These are phyloP conservation scores for Druceiella hillmani DNA, from an alignment of 2,888 invertebrate species.

Conservation along the genomic window DNA sequence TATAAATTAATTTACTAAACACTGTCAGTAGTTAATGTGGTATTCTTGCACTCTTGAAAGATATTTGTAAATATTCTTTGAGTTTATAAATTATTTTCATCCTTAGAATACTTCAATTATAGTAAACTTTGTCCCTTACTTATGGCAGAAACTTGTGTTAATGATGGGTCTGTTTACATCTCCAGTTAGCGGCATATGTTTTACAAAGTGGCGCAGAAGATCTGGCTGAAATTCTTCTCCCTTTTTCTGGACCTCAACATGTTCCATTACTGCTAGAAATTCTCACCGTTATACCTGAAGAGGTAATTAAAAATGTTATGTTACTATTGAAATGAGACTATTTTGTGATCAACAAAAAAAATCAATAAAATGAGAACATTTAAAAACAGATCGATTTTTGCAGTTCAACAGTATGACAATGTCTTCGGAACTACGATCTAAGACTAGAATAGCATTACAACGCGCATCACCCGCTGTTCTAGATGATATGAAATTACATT, in stretches of 20 bases:
- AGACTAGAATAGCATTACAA: constrained; percentile 36
- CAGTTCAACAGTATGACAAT: constrained; percentile 50
- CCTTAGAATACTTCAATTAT: too few species aligned
- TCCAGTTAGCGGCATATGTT: constrained; percentile 79
- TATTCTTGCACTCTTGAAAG: too few species aligned
- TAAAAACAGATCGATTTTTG: constrained; percentile 6
- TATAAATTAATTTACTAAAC: too few species aligned
- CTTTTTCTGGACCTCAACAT: constrained; percentile 52
- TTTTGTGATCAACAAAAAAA: background rate
- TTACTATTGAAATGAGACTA: constrained; percentile 11
- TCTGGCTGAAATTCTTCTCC: constrained; percentile 66
- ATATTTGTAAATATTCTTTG: too few species aligned
- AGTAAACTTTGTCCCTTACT: too few species aligned
- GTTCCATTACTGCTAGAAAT: constrained; percentile 66
- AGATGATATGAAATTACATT: constrained; percentile 40
- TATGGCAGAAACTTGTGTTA: too few species aligned
- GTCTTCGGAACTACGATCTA: constrained; percentile 37
- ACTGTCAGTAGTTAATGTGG: too few species aligned
- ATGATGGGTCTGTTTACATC: too few species aligned
- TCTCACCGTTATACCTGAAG: constrained; percentile 81
- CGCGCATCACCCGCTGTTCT: constrained; percentile 42
- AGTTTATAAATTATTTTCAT: too few species aligned
- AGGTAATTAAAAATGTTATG: constrained; percentile 51
- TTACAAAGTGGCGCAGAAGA: constrained; percentile 65
- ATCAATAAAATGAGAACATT: background rate